Percentiles rank a stretch among this genome's conserved stretches.
phyloP scores from a whole-genome alignment of 2,888 invertebrate genomes.

The Heliconius aoede region DNA sequence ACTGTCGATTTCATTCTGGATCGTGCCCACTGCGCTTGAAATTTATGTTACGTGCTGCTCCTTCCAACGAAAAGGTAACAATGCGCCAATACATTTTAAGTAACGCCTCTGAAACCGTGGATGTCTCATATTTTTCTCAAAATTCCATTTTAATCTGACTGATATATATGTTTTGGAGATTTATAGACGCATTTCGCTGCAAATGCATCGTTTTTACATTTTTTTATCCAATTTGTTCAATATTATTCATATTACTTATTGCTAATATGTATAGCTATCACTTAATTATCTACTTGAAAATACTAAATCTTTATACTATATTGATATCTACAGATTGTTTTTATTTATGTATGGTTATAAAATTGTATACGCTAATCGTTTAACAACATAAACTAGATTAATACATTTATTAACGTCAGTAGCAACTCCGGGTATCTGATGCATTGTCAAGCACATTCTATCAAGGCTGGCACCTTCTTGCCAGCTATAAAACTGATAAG shows the following conservation, averaged over 20 bases:
- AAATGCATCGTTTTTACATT: conserved; percentile 26
- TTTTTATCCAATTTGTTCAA: conserved; percentile 12
- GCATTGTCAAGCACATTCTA: conserved; percentile 54
- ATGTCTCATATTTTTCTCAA: conserved; percentile 70
- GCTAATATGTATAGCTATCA: background rate
- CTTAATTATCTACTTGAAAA: background rate
- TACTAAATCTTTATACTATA: background rate
- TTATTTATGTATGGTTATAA: background rate
- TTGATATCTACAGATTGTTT: background rate
- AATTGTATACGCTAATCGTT: background rate
- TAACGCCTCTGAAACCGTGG: conserved; percentile 68
- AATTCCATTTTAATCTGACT: conserved; percentile 67
- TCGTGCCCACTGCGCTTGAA: conserved; percentile 72
- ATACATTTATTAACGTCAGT: conserved; percentile 45
- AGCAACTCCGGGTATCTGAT: conserved; percentile 54
- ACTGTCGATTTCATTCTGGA: conserved; percentile 72
- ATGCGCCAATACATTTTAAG: conserved; percentile 76
- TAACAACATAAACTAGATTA: conserved; percentile 7
- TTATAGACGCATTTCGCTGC: conserved; percentile 38
- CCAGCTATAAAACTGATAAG: conserved; percentile 56
- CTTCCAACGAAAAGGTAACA: conserved; percentile 71
- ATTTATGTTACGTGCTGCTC: conserved; percentile 73
- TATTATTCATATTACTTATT: conserved; percentile 7
- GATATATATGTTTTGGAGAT: conserved; percentile 46
- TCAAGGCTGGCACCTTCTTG: conserved; percentile 59